These are phyloP conservation scores for Lithophane ornitopus DNA, from an alignment of 2,888 invertebrate species.

Conservation along the genomic window DNA sequence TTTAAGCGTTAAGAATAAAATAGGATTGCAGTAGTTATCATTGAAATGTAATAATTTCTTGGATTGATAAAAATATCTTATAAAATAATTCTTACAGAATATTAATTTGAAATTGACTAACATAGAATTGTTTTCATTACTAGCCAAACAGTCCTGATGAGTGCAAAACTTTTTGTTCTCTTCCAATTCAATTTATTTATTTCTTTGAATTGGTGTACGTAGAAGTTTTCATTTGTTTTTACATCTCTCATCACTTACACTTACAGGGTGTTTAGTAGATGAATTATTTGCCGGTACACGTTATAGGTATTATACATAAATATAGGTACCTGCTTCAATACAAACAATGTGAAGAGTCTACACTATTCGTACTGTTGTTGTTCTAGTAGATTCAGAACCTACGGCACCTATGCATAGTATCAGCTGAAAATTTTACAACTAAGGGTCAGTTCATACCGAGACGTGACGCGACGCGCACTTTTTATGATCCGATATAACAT, in stretches of 20 bases:
- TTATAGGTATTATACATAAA: no score
- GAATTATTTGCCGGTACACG: not conserved
- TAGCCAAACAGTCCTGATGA: not conserved
- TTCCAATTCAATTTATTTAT: not conserved
- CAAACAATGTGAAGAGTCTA: not conserved
- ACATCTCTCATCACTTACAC: no score
- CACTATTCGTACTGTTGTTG: no score
- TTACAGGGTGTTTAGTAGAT: not conserved
- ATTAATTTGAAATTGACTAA: not conserved
- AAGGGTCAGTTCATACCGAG: no score
- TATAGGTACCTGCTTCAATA: not conserved
- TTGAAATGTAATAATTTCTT: slow-evolving; percentile 12
- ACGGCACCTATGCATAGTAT: not conserved
- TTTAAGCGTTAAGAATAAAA: slow-evolving; percentile 2
- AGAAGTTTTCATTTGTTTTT: no score
- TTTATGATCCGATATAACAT: no score
- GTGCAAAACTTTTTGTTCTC: not conserved
- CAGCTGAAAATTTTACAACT: not conserved
- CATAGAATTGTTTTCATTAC: slow-evolving; percentile 16
- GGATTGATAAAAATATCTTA: not conserved
- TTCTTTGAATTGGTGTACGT: not conserved
- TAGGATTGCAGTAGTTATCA: not conserved
- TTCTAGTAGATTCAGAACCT: no score
- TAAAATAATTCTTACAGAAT: not conserved
- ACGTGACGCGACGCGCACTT: no score